Evolutionary conservation across 2,797 vertebrate species (phyloP).

Genomic region (Platalea minor): DNA sequence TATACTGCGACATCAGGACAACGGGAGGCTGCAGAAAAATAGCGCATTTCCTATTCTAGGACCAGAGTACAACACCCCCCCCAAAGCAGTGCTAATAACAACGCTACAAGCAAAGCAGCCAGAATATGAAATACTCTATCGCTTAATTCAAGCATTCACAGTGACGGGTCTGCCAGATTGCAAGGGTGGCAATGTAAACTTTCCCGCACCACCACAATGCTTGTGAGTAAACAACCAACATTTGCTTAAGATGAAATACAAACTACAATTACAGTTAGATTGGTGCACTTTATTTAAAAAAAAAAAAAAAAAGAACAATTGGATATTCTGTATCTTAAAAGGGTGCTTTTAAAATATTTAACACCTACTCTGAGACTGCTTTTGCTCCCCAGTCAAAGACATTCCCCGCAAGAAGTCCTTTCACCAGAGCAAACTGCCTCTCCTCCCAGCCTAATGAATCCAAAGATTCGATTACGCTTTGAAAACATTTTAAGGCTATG

Average conservation of each 20-base stretch:
- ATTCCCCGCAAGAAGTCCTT: conserved; percentile 93
- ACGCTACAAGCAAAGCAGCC: not conserved
- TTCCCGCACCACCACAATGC: not conserved
- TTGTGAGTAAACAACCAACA: not conserved
- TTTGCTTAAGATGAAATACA: not conserved
- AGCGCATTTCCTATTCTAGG: fast-evolving
- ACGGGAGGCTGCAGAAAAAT: not conserved
- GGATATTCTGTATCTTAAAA: not conserved
- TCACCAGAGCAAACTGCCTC: conserved; percentile 91
- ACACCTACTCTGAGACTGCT: conserved; percentile 95
- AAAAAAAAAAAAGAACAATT: not conserved
- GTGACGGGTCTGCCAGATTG: not conserved
- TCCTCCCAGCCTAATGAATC: conserved; percentile 92
- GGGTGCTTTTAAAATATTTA: not conserved
- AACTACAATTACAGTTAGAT: not conserved
- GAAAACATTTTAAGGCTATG: conserved; percentile 89
- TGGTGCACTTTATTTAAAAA: not conserved
- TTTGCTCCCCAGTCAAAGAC: conserved; percentile 99
- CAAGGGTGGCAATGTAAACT: not conserved
- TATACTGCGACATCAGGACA: not conserved
- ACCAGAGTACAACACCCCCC: not conserved
- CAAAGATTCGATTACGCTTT: conserved; percentile 84
- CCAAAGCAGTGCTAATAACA: not conserved
- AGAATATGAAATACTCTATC: not conserved
- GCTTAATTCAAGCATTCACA: not conserved